Base-by-base conservation (phyloP, 2,797 vertebrate species). In the Apodemus agrarius region DNA sequence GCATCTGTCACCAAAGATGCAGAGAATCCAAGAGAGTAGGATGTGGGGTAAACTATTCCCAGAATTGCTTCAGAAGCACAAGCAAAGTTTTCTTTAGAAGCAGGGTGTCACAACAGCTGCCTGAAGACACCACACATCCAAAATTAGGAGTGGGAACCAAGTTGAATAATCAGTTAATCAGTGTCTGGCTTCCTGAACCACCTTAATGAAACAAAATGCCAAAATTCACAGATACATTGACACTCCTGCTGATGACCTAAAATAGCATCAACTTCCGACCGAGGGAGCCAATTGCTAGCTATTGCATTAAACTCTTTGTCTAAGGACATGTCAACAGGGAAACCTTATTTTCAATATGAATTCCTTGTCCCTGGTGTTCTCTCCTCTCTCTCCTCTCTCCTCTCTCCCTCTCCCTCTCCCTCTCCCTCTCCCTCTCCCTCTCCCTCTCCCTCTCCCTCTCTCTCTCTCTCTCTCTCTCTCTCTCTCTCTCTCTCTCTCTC, bases 241-340 rank as follows among this genome's bases (percentile, higher is more conserved):
- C 97, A 94, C 97, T 98, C 94, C 95, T 96, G 91, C 94, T 96
- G 87, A 96, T 9, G 65, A 65, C 96, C 96, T 96, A 97, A 97
- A 97, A 98, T 97, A 98, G 98, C 84, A 97, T 93, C 91, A 94
- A 96, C 97, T 98, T 97, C 97, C 97, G 97, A 98, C 96, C 75
- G 92, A 97, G 86, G 6, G 54, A 96, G 95, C 97, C 97, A 97
- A 97, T 95, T 90, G 96, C 80, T 85, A 95, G 84, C 92, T 91
- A 80, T 78, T 94, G 91, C 94, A 94, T 0, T 93, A 67, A 96
- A 92, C 95, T 96, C 72, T 96, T 74, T 95, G 91, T 52, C 74
- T 96, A 91, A 95, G 89, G 91, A 95, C 72, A 95, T 94, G 80
- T 88, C 97, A 93, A 96, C 63, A 96, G 65, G 90, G 85, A 93